Percentiles rank a stretch among this genome's conserved stretches.
These are phyloP conservation scores for Danaus chrysippus DNA, from an alignment of 2,888 invertebrate genomes.

Conservation along the genomic window DNA sequence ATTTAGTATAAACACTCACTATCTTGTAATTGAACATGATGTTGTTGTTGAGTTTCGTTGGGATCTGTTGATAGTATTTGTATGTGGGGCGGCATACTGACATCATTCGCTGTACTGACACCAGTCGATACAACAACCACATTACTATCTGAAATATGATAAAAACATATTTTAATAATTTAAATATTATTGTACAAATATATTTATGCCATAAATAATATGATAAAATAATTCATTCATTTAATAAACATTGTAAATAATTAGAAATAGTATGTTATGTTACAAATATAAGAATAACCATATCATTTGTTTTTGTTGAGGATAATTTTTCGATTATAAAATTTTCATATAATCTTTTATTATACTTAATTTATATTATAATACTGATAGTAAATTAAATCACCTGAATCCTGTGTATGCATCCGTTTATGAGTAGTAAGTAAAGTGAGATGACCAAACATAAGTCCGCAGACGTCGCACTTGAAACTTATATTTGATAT, in stretches of 20 bases:
- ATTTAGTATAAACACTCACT: constrained; percentile 44
- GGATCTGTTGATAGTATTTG: constrained; percentile 68
- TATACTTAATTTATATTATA: neutral
- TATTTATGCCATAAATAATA: too few relatives aligned
- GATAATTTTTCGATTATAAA: too few relatives aligned
- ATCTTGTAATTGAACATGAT: constrained; percentile 68
- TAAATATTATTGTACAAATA: too few relatives aligned
- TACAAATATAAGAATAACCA: too few relatives aligned
- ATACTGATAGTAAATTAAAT: constrained; percentile 13
- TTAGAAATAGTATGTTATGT: too few relatives aligned
- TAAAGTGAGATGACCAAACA: constrained; percentile 89
- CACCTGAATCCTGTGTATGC: constrained; percentile 82
- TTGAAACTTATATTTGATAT: constrained; percentile 92
- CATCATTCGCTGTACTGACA: constrained; percentile 61
- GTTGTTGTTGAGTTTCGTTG: constrained; percentile 63
- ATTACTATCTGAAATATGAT: constrained; percentile 60
- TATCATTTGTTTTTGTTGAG: too few relatives aligned
- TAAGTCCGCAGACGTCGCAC: constrained; percentile 92
- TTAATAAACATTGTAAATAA: too few relatives aligned
- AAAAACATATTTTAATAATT: neutral
- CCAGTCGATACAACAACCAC: constrained; percentile 79
- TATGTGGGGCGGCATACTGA: constrained; percentile 70
- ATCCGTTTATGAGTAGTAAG: constrained; percentile 93
- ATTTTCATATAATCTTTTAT: too few relatives aligned
- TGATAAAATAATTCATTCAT: too few relatives aligned